Evolutionary conservation across 2,888 invertebrate species (phyloP).

Genomic region (Ophioninae sp.): DNA sequence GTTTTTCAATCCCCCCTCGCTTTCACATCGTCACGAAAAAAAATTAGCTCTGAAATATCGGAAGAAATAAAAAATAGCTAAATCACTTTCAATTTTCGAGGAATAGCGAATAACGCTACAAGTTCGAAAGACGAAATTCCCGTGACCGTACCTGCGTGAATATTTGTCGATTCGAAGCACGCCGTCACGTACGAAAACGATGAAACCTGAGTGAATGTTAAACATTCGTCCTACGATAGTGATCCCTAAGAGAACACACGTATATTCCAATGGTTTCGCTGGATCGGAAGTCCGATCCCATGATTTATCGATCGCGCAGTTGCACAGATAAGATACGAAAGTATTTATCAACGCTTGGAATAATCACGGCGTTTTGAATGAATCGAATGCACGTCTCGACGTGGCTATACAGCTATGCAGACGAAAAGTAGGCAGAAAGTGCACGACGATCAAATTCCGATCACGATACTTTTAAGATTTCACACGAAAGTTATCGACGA

Average conservation of each 20-base stretch:
- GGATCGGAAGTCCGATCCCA: background rate
- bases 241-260: conserved; percentile 28
- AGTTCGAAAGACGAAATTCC: background rate
- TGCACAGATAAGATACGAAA: background rate
- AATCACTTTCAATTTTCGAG: conserved; percentile 2
- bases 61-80: background rate
- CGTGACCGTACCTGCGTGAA: background rate
- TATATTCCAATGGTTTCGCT: conserved; percentile 47
- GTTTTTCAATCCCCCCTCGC: too few relatives aligned
- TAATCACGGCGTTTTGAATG: background rate
- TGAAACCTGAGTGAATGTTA: conserved; percentile 61
- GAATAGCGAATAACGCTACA: background rate
- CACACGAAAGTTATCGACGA: background rate
- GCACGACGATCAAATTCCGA: background rate
- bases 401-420: background rate
- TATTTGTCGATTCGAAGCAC: conserved; percentile 50
- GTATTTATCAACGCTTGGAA: background rate
- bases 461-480: background rate
- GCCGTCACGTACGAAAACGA: conserved; percentile 28
- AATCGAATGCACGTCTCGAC: background rate
- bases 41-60: background rate
- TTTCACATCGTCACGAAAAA: background rate
- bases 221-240: conserved; percentile 55
- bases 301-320: conserved; percentile 1
- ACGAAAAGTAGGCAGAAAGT: background rate